Conservation (phyloP, 1,140 invertebrate genomes). For the Latrodectus geometricus region DNA sequence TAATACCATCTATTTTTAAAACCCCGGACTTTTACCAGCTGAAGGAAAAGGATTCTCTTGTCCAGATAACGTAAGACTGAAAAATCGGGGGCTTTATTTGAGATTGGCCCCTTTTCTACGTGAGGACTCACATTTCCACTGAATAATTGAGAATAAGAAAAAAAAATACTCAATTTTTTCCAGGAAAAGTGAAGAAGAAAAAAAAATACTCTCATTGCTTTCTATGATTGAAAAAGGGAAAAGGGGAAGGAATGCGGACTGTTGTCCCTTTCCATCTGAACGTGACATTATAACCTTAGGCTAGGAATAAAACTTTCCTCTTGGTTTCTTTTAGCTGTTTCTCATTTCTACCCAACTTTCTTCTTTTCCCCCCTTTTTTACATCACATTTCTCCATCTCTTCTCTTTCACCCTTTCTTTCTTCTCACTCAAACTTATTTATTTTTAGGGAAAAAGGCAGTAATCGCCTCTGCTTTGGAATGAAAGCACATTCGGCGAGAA, state of each 20-base stretch:
- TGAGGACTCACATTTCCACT: constrained; percentile 27
- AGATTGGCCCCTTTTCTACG: background rate
- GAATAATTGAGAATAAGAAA: constrained; percentile 38
- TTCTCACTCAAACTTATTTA: constrained; percentile 49
- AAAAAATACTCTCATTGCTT: constrained; percentile 19
- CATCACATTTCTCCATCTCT: background rate
- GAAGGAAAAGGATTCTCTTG: background rate
- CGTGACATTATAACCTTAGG: constrained; percentile 38
- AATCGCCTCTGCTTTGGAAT: constrained; percentile 38
- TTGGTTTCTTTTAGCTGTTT: constrained; percentile 3
- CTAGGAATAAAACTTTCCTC: constrained; percentile 20
- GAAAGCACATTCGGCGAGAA: constrained; percentile 25
- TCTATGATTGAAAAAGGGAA: constrained; percentile 47
- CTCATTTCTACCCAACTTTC: background rate
- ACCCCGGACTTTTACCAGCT: background rate
- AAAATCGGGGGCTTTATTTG: constrained; percentile 28
- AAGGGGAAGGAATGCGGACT: background rate
- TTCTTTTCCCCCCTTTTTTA: background rate
- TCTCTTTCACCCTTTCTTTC: constrained; percentile 3
- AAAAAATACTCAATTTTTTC: constrained; percentile 26
- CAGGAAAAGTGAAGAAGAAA: constrained; percentile 18
- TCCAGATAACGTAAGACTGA: constrained; percentile 6
- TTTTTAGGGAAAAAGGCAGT: constrained; percentile 52
- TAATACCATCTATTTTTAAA: constrained; percentile 48
- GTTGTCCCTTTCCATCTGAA: constrained; percentile 13